Percentiles rank a stretch among this genome's conserved stretches.
phyloP scores from a whole-genome alignment of 2,888 invertebrate species.

The Lasioglossum villosulum region DNA sequence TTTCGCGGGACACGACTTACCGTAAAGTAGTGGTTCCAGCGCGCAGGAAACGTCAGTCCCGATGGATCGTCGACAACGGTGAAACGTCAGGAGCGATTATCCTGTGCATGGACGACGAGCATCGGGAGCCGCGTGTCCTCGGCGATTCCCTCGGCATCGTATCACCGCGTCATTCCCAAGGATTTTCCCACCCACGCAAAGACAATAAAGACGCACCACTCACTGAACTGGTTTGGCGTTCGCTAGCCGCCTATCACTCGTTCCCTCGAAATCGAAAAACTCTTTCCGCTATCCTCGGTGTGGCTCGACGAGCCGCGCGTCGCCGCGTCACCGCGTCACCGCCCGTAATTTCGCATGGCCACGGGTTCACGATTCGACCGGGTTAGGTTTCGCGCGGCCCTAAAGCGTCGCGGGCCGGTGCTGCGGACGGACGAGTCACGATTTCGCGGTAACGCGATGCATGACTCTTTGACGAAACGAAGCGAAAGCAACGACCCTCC shows the following conservation, averaged over 20 bases:
- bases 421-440: slow-evolving; percentile 43
- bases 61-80: slow-evolving; percentile 56
- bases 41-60: slow-evolving; percentile 78
- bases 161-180: slow-evolving; percentile 73
- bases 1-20: slow-evolving; percentile 72
- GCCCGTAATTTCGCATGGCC: slow-evolving; percentile 28
- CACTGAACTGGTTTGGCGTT: slow-evolving; percentile 58
- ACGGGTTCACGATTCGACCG: slow-evolving; percentile 2
- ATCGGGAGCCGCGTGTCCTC: slow-evolving; percentile 68
- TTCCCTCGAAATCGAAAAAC: slow-evolving; percentile 20
- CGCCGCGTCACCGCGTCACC: slow-evolving; percentile 50
- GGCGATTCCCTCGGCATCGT: slow-evolving; percentile 71
- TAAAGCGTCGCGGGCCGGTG: not conserved
- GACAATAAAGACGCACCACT: slow-evolving; percentile 57
- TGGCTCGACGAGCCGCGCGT: slow-evolving; percentile 19
- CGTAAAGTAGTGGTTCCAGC: slow-evolving; percentile 81
- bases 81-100: slow-evolving; percentile 61
- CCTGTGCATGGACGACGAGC: slow-evolving; percentile 65
- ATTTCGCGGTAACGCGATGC: slow-evolving; percentile 60
- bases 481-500: slow-evolving; percentile 79
- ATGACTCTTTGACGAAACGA: slow-evolving; percentile 57
- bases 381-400: not conserved
- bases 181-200: slow-evolving; percentile 54
- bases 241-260: slow-evolving; percentile 51
- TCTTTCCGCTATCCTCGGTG: slow-evolving; percentile 14